Evolutionary conservation across 2,888 invertebrate species (phyloP).

Genomic region (Polietes domitor): DNA sequence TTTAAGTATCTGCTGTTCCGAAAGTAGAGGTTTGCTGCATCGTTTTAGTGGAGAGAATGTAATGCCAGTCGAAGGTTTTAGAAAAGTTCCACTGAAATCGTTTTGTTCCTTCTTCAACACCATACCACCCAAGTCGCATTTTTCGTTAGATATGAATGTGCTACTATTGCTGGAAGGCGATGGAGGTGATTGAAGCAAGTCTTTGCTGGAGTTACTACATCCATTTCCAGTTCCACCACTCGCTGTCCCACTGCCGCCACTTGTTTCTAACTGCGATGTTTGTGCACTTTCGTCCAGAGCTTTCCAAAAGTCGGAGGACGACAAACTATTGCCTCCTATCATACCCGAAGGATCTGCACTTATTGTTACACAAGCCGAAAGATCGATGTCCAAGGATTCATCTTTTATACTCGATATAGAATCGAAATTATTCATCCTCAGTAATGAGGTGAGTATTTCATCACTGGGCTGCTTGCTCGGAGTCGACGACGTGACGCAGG

Average conservation of each 20-base stretch:
- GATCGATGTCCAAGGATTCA: slow-evolving; percentile 79
- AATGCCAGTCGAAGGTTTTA: slow-evolving; percentile 71
- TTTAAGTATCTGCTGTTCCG: slow-evolving; percentile 62
- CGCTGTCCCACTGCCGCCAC: slow-evolving; percentile 49
- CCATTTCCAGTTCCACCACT: slow-evolving; percentile 50
- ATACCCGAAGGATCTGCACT: slow-evolving; percentile 75
- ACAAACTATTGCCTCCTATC: slow-evolving; percentile 77
- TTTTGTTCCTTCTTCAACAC: slow-evolving; percentile 68
- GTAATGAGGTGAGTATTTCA: slow-evolving; percentile 78
- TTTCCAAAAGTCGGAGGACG: slow-evolving; percentile 79
- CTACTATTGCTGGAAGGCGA: slow-evolving; percentile 35
- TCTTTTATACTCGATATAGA: slow-evolving; percentile 80
- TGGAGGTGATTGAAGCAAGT: slow-evolving; percentile 45
- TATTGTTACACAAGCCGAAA: slow-evolving; percentile 80
- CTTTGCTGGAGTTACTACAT: slow-evolving; percentile 24
- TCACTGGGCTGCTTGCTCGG: slow-evolving; percentile 73
- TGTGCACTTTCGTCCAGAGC: slow-evolving; percentile 79
- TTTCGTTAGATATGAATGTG: slow-evolving; percentile 26
- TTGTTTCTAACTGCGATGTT: slow-evolving; percentile 73
- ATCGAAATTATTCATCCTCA: slow-evolving; percentile 79
- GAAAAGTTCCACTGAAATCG: slow-evolving; percentile 75
- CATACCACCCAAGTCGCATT: slow-evolving; percentile 23
- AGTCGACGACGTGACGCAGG: slow-evolving; percentile 28
- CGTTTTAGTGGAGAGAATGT: slow-evolving; percentile 74
- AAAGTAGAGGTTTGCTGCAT: slow-evolving; percentile 62